Evolutionary conservation across 1,140 invertebrate genomes (phyloP).

Genomic region (Plodia interpunctella): DNA sequence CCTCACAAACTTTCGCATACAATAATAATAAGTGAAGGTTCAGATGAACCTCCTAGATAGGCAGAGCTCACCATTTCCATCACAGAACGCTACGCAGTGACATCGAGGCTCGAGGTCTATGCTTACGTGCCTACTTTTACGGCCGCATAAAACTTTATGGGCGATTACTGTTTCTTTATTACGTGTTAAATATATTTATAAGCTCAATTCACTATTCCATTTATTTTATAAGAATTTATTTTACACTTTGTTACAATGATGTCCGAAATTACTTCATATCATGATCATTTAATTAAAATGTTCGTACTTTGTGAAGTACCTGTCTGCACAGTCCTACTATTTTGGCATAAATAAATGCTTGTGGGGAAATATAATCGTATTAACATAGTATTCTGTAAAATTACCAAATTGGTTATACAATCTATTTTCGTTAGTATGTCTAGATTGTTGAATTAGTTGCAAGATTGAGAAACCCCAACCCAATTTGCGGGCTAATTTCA

Average conservation of each 20-base stretch:
- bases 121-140: constrained; percentile 50
- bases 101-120: constrained; percentile 32
- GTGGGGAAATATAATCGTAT: too few species aligned
- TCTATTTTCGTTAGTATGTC: too few species aligned
- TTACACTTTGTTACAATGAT: background rate
- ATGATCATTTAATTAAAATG: too few species aligned
- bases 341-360: too few species aligned
- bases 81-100: constrained; percentile 33
- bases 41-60: constrained; percentile 29
- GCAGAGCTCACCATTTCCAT: constrained; percentile 38
- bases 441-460: too few species aligned
- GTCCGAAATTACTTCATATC: background rate
- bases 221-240: constrained; percentile 32
- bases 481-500: too few species aligned
- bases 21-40: constrained; percentile 11
- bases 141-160: constrained; percentile 61
- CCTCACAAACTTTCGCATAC: too few species aligned
- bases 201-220: constrained; percentile 29
- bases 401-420: too few species aligned
- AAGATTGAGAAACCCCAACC: too few species aligned
- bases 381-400: too few species aligned
- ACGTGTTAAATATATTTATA: constrained; percentile 61
- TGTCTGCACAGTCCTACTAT: too few species aligned
- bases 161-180: constrained; percentile 54
- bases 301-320: too few species aligned